These are phyloP conservation scores for Galago senegalensis DNA, from an alignment of 2,797 vertebrate species.

Conservation along the genomic window DNA sequence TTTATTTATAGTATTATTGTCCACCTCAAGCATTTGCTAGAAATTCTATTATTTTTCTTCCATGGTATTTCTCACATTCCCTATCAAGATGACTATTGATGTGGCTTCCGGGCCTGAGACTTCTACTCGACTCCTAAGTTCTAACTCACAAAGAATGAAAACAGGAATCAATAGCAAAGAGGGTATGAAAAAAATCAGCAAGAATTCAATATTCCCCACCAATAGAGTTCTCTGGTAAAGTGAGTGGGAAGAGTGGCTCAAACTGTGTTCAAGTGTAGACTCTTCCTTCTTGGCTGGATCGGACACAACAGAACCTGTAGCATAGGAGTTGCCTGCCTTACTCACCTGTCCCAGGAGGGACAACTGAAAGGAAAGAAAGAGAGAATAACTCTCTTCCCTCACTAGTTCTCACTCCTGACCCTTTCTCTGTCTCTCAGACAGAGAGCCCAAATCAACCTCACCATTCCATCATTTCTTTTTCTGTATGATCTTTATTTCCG, in stretches of 20 bases:
- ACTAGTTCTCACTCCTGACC: accelerated
- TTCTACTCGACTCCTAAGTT: background rate
- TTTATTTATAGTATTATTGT: background rate
- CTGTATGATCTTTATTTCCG: background rate
- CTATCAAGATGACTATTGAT: too few relatives aligned
- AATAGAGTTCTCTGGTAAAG: background rate
- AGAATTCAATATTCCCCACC: background rate
- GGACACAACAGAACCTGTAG: background rate
- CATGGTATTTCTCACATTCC: background rate
- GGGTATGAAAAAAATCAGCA: background rate
- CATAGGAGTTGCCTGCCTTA: background rate
- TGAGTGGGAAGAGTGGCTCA: background rate
- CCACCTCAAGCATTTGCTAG: background rate
- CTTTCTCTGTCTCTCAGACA: background rate
- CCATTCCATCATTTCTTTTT: background rate
- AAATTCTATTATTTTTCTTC: background rate
- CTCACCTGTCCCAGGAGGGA: background rate
- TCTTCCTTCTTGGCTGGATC: background rate
- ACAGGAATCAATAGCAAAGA: background rate
- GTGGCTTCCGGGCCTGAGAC: background rate
- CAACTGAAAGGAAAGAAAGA: background rate
- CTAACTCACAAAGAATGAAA: background rate
- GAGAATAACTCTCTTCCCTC: background rate
- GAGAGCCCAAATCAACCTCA: background rate
- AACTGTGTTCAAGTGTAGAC: background rate